Conservation (phyloP, 2,797 vertebrate species). For the Anabas testudineus region DNA sequence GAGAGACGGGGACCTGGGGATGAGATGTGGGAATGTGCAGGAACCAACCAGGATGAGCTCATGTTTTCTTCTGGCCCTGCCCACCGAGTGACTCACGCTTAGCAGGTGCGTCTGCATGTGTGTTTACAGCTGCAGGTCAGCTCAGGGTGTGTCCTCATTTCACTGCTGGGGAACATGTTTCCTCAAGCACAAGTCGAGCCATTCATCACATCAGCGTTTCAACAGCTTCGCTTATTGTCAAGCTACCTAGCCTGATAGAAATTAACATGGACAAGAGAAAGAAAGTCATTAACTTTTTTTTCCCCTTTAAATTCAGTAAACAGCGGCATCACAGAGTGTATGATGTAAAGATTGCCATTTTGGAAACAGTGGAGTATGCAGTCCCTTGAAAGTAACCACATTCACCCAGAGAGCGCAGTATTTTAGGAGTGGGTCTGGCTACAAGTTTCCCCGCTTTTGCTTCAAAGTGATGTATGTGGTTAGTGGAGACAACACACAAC, state of each 20-base stretch:
- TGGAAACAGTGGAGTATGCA: constrained; percentile 43
- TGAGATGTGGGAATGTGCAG: constrained; percentile 60
- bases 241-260: constrained; percentile 14
- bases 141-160: constrained; percentile 73
- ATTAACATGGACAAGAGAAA: constrained; percentile 8
- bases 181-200: constrained; percentile 71
- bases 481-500: constrained; percentile 56
- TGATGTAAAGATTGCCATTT: constrained; percentile 52
- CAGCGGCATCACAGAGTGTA: constrained; percentile 11
- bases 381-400: constrained; percentile 59
- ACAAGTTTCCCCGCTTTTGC: constrained; percentile 39
- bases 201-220: constrained; percentile 55
- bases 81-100: constrained; percentile 73
- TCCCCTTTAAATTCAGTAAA: constrained; percentile 7
- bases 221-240: constrained; percentile 20
- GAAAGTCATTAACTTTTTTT: background rate
- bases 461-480: constrained; percentile 71
- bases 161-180: constrained; percentile 67
- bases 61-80: constrained; percentile 55
- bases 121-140: constrained; percentile 79
- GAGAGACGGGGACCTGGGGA: constrained; percentile 16
- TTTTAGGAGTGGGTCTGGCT: constrained; percentile 31
- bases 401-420: constrained; percentile 15
- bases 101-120: constrained; percentile 69
- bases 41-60: constrained; percentile 71